Evolutionary conservation across 92 coral and sea anemone genomes (phyloP), one percentile per base, ranked within the genome.

Genomic region (Paramuricea clavata): DNA sequence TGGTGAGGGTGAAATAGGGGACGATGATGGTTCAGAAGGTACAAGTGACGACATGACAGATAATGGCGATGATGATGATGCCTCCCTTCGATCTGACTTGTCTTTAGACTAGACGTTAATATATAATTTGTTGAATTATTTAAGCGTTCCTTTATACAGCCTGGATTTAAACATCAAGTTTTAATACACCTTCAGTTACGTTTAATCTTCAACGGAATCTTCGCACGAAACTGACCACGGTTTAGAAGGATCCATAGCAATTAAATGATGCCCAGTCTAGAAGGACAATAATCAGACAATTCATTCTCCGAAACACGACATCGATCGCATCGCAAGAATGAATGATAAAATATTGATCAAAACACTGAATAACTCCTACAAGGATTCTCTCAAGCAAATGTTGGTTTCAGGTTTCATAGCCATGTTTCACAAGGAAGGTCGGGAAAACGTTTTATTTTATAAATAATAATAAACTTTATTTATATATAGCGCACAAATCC

Each of bases 161-260:
- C 6, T 22, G 11, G n/a, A n/a, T 60, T 1, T 8, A 25, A 60
- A 22, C 68, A 28, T 22, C 0, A 6, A 22, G 68, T 25, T 60
- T 10, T 39, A 10, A 39, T 39, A 39, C 44, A 4, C 10, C 44
- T 39, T 39, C 44, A 4, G 44, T 10, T 39, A 10, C 19, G 2
- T 16, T 76, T 21, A 76, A 41, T 76, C 82, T 28, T 76, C 82
- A 36, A 76, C 28, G n/a, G 43, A 76, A 76, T 76, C 82, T 76
- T 76, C 82, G 41, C 82, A 76, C 21, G 82, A 21, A 56, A 76
- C 82, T 5, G 82, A 76, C 82, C 82, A 76, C 10, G 82, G 12
- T 36, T 76, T 76, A 33, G 68, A 76, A 6, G 82, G 64, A 52
- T 76, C 82, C 43, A 30, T 8, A 19, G 82, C 67, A 30, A 76